Percentiles rank a stretch among this genome's conserved stretches.
Conservation (phyloP, 2,113 vertebrate genomes). For the Rhabdomys dilectus region DNA sequence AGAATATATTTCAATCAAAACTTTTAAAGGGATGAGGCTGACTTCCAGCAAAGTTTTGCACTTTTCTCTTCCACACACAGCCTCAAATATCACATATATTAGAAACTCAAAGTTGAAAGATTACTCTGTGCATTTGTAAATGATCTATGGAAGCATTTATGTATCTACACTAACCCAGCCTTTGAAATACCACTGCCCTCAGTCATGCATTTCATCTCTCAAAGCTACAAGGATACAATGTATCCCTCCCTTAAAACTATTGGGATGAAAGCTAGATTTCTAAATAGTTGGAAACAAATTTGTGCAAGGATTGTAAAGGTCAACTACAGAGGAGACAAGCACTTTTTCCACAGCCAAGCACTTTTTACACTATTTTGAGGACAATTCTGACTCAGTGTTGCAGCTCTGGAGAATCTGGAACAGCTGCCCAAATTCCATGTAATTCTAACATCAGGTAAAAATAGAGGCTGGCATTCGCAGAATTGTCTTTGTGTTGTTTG, state of each 20-base stretch:
- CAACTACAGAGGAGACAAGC: conserved; percentile 28
- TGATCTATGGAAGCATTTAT: conserved; percentile 24
- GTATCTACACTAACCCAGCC: conserved; percentile 28
- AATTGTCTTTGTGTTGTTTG: conserved; percentile 7
- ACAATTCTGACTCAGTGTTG: conserved; percentile 46
- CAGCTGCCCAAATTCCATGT: not conserved
- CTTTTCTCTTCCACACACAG: not conserved
- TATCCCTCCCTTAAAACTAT: conserved; percentile 26
- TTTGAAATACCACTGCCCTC: not conserved
- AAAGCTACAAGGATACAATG: not conserved
- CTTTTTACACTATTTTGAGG: conserved; percentile 57
- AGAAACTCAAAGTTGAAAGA: not conserved
- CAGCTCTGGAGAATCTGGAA: not conserved
- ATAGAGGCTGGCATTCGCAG: not conserved
- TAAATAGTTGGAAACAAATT: conserved; percentile 54
- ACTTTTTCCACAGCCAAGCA: conserved; percentile 46
- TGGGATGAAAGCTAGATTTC: conserved; percentile 66
- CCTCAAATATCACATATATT: not conserved
- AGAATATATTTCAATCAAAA: not conserved
- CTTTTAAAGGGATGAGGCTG: not conserved
- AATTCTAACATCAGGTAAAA: conserved; percentile 21
- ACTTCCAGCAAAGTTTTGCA: not conserved
- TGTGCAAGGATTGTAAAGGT: conserved; percentile 45
- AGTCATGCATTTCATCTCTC: not conserved
- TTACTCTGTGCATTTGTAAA: conserved; percentile 36